These are phyloP conservation scores for Petrocephalus sullivani DNA, from an alignment of 2,797 vertebrate genomes.

Conservation along the genomic window DNA sequence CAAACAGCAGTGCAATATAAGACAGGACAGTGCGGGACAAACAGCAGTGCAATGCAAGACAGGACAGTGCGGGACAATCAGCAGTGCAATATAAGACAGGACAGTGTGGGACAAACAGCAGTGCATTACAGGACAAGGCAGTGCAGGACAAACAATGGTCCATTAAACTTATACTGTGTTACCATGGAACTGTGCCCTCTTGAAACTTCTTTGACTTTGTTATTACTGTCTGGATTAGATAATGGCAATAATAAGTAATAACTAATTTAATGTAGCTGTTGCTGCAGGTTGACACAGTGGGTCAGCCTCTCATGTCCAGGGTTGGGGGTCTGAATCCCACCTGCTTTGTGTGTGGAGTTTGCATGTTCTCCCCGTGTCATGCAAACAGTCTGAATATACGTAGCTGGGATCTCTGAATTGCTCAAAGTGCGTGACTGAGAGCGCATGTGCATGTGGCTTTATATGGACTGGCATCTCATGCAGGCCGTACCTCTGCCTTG, in stretches of 20 bases:
- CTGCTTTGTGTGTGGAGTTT: not conserved
- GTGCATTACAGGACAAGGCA: not conserved
- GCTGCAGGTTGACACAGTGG: too few relatives aligned
- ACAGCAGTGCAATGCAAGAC: not conserved
- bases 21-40: not conserved
- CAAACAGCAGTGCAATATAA: not conserved
- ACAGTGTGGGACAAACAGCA: too few relatives aligned
- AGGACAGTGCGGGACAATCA: not conserved
- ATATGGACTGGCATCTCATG: not conserved
- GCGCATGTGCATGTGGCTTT: not conserved
- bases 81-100: too few relatives aligned
- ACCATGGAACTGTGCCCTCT: too few relatives aligned
- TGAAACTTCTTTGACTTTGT: too few relatives aligned
- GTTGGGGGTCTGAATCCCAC: too few relatives aligned
- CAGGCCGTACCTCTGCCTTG: not conserved
- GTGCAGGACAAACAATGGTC: too few relatives aligned
- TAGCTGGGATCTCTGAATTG: not conserved
- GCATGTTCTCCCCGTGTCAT: not conserved
- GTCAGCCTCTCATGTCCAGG: too few relatives aligned
- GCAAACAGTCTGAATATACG: not conserved
- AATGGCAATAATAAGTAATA: too few relatives aligned
- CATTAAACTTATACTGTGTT: too few relatives aligned
- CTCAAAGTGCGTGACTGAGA: not conserved
- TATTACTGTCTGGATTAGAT: too few relatives aligned
- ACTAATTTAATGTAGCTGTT: too few relatives aligned